phyloP scores from a whole-genome alignment of 1,140 invertebrate genomes.

The Ips typographus region DNA sequence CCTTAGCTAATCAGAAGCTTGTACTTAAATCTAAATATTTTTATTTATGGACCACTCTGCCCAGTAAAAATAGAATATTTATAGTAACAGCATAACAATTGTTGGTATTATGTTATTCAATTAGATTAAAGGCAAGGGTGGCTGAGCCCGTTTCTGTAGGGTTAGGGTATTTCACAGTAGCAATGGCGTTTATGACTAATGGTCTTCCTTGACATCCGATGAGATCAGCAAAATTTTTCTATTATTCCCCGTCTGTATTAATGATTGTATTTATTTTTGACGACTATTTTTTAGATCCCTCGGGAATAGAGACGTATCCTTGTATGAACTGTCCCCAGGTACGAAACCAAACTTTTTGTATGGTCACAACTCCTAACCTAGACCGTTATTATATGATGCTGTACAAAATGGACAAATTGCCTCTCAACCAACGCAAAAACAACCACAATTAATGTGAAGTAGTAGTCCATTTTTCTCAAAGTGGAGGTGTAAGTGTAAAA shows the following conservation, averaged over 20 bases:
- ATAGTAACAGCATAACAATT: background rate
- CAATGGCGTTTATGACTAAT: constrained; percentile 36
- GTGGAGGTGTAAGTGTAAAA: too few species aligned
- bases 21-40: too few species aligned
- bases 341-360: background rate
- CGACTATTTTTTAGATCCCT: constrained; percentile 31
- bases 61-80: background rate
- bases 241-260: constrained; percentile 35
- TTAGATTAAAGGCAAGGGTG: constrained; percentile 21
- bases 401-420: too few species aligned
- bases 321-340: background rate
- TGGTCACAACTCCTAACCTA: too few species aligned
- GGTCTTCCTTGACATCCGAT: constrained; percentile 32
- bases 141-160: constrained; percentile 1
- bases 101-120: background rate
- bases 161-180: constrained; percentile 34
- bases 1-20: too few species aligned
- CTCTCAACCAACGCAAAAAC: constrained; percentile 7
- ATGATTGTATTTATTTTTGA: constrained; percentile 37
- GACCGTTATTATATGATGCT: too few species aligned
- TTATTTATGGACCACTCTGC: too few species aligned
- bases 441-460: too few species aligned
- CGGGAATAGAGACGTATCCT: constrained; percentile 24
- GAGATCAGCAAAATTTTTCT: constrained; percentile 38
- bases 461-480: too few species aligned